phyloP scores from a whole-genome alignment of 2,888 invertebrate genomes.

The Pseudococcus viburni region DNA sequence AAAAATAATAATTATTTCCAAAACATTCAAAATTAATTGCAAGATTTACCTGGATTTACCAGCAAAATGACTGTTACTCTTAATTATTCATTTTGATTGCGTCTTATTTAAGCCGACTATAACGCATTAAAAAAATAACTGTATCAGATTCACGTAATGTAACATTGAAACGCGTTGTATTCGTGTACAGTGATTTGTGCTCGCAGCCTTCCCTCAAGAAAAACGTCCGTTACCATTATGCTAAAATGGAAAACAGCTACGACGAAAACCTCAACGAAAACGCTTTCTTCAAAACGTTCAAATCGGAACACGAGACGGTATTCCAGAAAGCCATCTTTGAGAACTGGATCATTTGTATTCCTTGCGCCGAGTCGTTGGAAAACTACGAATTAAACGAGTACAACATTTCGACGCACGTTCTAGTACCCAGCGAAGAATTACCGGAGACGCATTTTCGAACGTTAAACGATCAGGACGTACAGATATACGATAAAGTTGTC shows the following conservation, averaged over 20 bases:
- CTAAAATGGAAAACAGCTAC: slow-evolving; percentile 78
- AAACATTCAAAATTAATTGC: no score
- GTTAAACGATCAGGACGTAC: slow-evolving; percentile 78
- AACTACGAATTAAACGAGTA: slow-evolving; percentile 77
- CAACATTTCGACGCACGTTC: slow-evolving; percentile 82
- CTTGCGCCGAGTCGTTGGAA: slow-evolving; percentile 78
- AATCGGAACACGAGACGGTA: slow-evolving; percentile 77
- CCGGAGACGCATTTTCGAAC: slow-evolving; percentile 77
- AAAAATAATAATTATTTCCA: no score
- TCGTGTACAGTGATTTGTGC: no score
- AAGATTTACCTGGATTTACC: no score
- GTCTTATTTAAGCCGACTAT: no score
- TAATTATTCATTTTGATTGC: no score
- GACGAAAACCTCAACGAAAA: slow-evolving; percentile 88
- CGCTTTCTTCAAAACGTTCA: slow-evolving; percentile 78
- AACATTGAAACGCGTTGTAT: background rate
- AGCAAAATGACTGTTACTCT: no score
- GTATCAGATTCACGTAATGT: no score
- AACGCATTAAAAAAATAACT: no score
- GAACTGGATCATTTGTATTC: slow-evolving; percentile 86
- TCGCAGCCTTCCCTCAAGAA: background rate
- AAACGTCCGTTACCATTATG: no score
- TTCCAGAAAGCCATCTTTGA: slow-evolving; percentile 77
- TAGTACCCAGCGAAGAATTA: slow-evolving; percentile 78
- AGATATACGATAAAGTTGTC: slow-evolving; percentile 76